Conservation (phyloP, 2,113 vertebrate genomes). For the Scomber scombrus region DNA sequence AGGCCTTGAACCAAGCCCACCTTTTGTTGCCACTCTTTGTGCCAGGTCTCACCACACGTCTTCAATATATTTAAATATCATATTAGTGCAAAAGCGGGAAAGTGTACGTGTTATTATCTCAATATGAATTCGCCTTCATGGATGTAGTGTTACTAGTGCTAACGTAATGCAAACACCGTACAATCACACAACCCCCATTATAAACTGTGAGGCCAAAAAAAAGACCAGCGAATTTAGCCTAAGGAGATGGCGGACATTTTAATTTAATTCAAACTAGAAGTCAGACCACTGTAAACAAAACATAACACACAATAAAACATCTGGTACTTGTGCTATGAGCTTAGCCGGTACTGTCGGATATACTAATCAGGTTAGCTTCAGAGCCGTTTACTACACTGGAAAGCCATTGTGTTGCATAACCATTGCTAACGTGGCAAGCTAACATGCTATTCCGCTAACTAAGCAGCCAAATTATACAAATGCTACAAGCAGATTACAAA, state of each 20-base stretch:
- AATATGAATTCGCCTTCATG: rapidly evolving
- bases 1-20: not conserved
- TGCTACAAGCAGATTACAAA: rapidly evolving
- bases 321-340: rapidly evolving
- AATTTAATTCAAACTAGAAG: too few relatives aligned
- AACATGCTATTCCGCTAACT: not conserved
- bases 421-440: constrained; percentile 57
- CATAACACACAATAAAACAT: rapidly evolving
- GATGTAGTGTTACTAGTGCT: too few relatives aligned
- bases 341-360: not conserved
- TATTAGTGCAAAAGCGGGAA: not conserved
- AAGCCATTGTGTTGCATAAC: constrained; percentile 74
- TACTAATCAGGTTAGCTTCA: constrained; percentile 17
- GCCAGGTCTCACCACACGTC: too few relatives aligned
- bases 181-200: not conserved
- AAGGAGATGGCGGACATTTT: too few relatives aligned
- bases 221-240: not conserved
- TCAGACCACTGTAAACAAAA: rapidly evolving
- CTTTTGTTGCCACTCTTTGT: constrained; percentile 16
- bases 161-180: not conserved
- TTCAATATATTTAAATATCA: not conserved
- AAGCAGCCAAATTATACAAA: rapidly evolving
- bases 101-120: rapidly evolving
- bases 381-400: not conserved
- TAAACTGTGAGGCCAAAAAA: not conserved